These are phyloP conservation scores for Aphodius sticticus DNA, from an alignment of 2,888 invertebrate species.

Conservation along the genomic window DNA sequence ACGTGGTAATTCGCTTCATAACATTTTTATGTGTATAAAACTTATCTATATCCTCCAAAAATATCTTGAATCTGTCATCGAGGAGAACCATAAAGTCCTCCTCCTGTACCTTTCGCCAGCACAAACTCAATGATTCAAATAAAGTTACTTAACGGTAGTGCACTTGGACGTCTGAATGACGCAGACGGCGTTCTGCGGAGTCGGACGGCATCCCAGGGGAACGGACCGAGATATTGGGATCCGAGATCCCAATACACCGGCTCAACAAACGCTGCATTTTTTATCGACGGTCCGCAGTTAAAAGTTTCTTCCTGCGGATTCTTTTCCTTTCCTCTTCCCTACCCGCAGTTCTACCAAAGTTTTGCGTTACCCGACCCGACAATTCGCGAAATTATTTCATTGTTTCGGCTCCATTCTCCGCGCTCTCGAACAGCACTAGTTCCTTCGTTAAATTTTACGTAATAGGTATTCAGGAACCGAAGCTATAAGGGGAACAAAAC, in stretches of 20 bases:
- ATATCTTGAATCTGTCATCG: background rate
- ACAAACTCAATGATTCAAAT: constrained; percentile 24
- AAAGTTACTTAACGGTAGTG: constrained; percentile 25
- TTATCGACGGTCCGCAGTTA: background rate
- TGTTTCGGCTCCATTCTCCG: background rate
- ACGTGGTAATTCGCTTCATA: no score
- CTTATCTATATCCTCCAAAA: no score
- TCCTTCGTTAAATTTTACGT: background rate
- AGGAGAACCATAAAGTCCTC: background rate
- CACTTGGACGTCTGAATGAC: constrained; percentile 23
- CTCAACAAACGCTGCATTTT: constrained; percentile 4
- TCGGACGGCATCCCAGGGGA: background rate
- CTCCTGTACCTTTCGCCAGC: background rate
- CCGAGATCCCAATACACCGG: background rate
- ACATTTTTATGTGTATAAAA: no score
- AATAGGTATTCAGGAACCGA: background rate
- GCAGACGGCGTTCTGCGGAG: constrained; percentile 1
- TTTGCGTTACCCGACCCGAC: background rate
- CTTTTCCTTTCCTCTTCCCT: background rate
- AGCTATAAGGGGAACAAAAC: background rate
- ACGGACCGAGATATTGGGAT: background rate
- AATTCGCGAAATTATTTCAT: background rate
- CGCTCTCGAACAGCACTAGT: background rate
- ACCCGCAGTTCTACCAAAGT: background rate
- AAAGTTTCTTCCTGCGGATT: background rate